Percentiles rank a stretch among this genome's conserved stretches.
Conservation (phyloP, 2,888 invertebrate genomes). For the Tenthredo scrophulariae region DNA sequence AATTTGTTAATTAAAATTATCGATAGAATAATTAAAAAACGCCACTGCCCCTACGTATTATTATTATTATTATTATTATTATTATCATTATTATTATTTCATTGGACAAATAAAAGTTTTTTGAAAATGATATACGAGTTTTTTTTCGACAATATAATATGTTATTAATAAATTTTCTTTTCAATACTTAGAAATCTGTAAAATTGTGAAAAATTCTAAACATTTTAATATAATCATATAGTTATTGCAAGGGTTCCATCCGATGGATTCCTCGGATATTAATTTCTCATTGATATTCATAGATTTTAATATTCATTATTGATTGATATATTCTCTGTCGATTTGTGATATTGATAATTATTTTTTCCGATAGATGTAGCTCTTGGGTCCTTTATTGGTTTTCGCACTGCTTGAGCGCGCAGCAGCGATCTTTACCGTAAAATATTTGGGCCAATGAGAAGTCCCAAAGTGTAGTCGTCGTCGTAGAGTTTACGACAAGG, state of each 20-base stretch:
- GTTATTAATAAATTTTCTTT: neutral
- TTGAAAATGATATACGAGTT: neutral
- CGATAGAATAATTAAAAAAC: neutral
- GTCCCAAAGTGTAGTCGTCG: neutral
- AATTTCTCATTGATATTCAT: neutral
- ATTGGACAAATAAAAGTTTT: neutral
- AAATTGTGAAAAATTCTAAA: neutral
- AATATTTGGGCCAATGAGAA: slow-evolving; percentile 5
- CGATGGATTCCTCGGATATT: neutral
- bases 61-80: neutral
- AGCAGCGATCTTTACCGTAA: neutral
- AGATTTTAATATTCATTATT: neutral
- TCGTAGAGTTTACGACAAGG: neutral
- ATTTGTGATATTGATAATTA: neutral
- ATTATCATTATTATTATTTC: neutral
- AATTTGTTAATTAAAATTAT: neutral
- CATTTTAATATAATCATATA: neutral
- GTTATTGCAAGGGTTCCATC: neutral
- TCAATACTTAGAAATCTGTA: neutral
- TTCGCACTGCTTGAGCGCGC: neutral
- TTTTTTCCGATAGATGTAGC: slow-evolving; percentile 40
- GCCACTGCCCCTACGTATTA: neutral
- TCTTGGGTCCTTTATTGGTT: neutral
- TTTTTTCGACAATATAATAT: neutral
- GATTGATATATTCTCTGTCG: neutral